Evolutionary conservation across 53 echinoderm and acorn worm species (phyloP), one percentile per base, ranked within the genome.

Genomic region (Zoroaster sp.): DNA sequence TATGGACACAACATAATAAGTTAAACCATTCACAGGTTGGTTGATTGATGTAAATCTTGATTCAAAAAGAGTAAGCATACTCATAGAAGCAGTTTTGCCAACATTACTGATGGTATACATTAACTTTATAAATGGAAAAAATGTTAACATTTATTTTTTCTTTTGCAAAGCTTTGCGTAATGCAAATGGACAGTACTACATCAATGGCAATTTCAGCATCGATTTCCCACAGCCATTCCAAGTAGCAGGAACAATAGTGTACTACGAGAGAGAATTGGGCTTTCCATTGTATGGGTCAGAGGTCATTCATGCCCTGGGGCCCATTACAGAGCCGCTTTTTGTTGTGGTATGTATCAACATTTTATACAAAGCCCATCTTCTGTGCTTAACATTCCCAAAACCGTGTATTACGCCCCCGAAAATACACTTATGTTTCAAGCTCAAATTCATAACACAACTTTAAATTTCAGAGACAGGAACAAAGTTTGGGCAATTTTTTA

Each of bases 151-250:
- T 17, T 40, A 38, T 8, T 44, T 67, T 9, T 69, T 30, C 69
- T 72, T 52, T 31, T 77, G 39, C 41, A 20, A 90, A 96, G 98
- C 98, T 77, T 74, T 97, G 81, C 91, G 94, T 39, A 97, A 89
- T 83, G 91, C 82, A 10, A 75, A 80, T 31, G 94, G 93, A 17
- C 89, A 89, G 41, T 97, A 95, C 80, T 95, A 93, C 83, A 72
- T 97, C 49, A 97, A 97, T 87, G 98, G 98, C 44, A 91, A 94
- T 65, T 97, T 88, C 89, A 94, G 93, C 88, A 90, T 97, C 28
- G 94, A 88, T 66, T 92, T 92, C 33, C 95, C 95, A 9, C 88
- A 95, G 45, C 65, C 92, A 15, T 94, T 97, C 67, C 45, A 91
- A 33, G 93, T 90, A 13, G 95, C 95, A 12, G 95, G 93, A n/a